A percentile compares a stretch with the other conserved stretches of the same genome.
These are phyloP conservation scores for Selene dorsalis DNA, from an alignment of 2,797 vertebrate genomes.

Conservation along the genomic window DNA sequence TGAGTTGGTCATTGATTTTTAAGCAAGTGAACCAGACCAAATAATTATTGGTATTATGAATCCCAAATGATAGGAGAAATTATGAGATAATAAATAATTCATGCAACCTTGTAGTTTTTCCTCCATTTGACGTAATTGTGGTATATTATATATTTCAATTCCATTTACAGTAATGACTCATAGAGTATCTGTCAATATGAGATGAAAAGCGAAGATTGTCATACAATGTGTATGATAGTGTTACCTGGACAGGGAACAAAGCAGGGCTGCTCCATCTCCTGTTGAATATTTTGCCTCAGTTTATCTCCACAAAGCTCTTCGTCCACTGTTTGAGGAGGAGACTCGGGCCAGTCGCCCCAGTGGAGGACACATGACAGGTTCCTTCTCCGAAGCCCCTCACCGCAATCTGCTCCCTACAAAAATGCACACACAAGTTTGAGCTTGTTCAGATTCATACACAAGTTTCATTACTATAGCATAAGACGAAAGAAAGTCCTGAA, in stretches of 20 bases:
- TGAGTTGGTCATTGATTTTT: constrained; percentile 30
- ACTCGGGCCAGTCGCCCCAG: constrained; percentile 79
- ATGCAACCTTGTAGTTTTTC: constrained; percentile 3
- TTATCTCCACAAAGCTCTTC: constrained; percentile 85
- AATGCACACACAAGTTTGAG: neutral
- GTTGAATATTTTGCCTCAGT: constrained; percentile 76
- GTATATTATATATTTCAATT: neutral
- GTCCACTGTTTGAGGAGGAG: constrained; percentile 75
- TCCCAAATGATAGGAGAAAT: constrained; percentile 35
- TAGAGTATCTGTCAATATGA: neutral
- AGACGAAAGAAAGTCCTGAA: neutral
- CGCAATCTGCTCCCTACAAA: constrained; percentile 91
- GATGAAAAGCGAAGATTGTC: neutral
- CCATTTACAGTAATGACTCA: neutral
- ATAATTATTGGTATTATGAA: constrained; percentile 20
- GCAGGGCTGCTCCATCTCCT: constrained; percentile 87
- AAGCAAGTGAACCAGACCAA: neutral
- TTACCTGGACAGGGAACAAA: constrained; percentile 93
- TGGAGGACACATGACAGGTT: constrained; percentile 90
- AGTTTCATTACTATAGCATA: neutral
- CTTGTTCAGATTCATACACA: neutral
- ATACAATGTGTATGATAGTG: neutral
- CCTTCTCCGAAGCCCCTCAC: constrained; percentile 90
- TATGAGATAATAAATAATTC: neutral
- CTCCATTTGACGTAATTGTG: neutral